Evolutionary conservation across 2,113 vertebrate genomes (phyloP).

Genomic region (Aspiorhynchus laticeps): DNA sequence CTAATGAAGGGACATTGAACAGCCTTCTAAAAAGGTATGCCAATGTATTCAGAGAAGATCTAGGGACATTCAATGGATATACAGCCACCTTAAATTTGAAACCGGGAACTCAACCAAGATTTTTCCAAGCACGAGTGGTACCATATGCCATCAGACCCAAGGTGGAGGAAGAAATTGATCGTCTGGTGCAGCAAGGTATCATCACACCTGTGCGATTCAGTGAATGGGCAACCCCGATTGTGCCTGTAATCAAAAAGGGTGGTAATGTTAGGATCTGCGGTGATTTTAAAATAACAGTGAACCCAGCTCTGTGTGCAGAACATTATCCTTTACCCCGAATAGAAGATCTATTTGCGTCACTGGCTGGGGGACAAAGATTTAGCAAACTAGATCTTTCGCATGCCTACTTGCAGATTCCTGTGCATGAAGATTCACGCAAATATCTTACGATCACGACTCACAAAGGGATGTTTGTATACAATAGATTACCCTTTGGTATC

Average conservation of each 20-base stretch:
- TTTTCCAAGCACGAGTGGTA: conserved; percentile 9
- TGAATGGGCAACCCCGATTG: conserved; percentile 37
- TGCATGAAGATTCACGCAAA: conserved; percentile 24
- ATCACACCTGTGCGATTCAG: conserved; percentile 26
- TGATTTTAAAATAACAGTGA: conserved; percentile 39
- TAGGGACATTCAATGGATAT: conserved; percentile 23
- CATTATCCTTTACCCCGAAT: conserved; percentile 37
- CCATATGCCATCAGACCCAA: conserved; percentile 29
- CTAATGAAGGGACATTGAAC: not conserved
- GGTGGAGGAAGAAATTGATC: conserved; percentile 11
- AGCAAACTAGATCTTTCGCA: conserved; percentile 40
- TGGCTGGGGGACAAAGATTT: conserved; percentile 22
- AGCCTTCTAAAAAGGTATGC: conserved; percentile 1
- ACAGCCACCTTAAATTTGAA: not conserved
- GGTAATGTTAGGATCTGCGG: conserved; percentile 23
- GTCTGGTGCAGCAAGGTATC: not conserved
- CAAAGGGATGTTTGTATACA: conserved; percentile 31
- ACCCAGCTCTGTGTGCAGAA: conserved; percentile 32
- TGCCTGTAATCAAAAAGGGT: conserved; percentile 33
- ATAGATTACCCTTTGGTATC: conserved; percentile 35
- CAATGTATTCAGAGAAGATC: not conserved
- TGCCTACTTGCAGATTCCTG: conserved; percentile 36
- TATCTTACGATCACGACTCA: conserved; percentile 34
- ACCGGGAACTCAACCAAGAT: not conserved
- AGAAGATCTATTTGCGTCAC: conserved; percentile 41